Base-by-base conservation (phyloP, 2,113 vertebrate genomes). In the Centropus unirufus region DNA sequence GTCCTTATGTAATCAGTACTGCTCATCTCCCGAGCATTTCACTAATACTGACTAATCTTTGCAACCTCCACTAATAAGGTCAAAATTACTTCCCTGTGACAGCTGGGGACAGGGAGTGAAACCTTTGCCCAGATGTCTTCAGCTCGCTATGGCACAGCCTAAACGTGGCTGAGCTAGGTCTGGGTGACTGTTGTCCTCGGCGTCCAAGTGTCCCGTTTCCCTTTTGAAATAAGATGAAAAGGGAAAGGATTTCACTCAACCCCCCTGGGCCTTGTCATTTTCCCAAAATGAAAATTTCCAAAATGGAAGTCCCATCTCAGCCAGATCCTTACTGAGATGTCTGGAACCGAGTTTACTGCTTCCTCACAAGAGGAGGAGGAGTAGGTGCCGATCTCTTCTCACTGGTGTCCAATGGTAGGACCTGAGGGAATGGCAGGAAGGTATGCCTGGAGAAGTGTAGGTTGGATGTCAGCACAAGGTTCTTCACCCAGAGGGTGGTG, bases 101-200 rank as follows among this genome's bases (percentile, higher is more conserved):
- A 51, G 3, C 46, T 46, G 67, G 23, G 42, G 51, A 44, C 14
- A 16, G 30, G 20, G 14, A 62, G 47, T 51, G 59, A 23, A 66
- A 70, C 47, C 39, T 76, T 58, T 47, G 13, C 15, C 22, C n/a
- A 58, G 49, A 23, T 79, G 52, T n/a, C 36, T 61, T 62, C 42
- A 76, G 1, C 17, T 69, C 1, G 0, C 4, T n/a, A 30, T 0
- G 55, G 23, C 26, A 6, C 3, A 1, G 44, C 1, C 1, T 30
- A 77, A 77, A 26, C 0, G 0, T 36, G 29, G 46, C 78, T 79
- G 8, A 67, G 26, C 22, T 34, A 6, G 6, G 6, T 34, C 47
- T 44, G 47, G 29, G 26, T 46, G 46, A 61, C 8, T 26, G 32
- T 7, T 51, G 76, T 75, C 42, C 42, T 67, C 16, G 51, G 61